Evolutionary conservation across 2,113 vertebrate species (phyloP), one percentile per base, ranked within the genome.

Genomic region (Leiothrix lutea): DNA sequence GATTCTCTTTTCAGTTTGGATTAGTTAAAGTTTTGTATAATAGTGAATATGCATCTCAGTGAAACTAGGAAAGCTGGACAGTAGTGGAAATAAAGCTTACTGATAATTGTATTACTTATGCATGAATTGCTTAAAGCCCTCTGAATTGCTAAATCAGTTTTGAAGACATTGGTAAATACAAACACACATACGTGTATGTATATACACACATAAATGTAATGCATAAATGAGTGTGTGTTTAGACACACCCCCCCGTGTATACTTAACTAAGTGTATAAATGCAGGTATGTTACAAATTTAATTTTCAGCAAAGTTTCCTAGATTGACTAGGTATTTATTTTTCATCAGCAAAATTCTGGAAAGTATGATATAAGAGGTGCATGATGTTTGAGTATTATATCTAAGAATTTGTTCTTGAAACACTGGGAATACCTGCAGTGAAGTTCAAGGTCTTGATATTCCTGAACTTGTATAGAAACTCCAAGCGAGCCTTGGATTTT

Each of bases 391-490:
- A 67, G 40, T 70, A 40, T 58, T 88, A 28, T 67, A 83, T 54
- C 74, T 93, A 80, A 89, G 91, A 94, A 84, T 95, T 92, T 70
- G 50, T 96, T 95, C 57, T 94, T 92, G 38, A 73, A 95, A 96
- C 72, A 29, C 69, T 95, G 77, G 56, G 80, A 96, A 70, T 53
- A 94, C 67, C 94, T 95, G 60, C 50, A 92, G 58, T 94, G 80
- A 97, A 96, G 91, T 96, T 97, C 96, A 97, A 96, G 92, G 92
- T 95, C 94, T 92, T 96, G 82, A 78, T 97, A 94, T 96, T 97
- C 88, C 91, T 91, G 81, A 86, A 92, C 95, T 96, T 96, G 54
- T 80, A 85, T 72, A 96, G 92, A 96, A 85, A 84, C 31, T 95
- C 58, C 80, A 89, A 47, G 62, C 66, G 90, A 94, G 58, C 92